Conservation (phyloP, 2,113 vertebrate genomes). For the Upupa epops region DNA sequence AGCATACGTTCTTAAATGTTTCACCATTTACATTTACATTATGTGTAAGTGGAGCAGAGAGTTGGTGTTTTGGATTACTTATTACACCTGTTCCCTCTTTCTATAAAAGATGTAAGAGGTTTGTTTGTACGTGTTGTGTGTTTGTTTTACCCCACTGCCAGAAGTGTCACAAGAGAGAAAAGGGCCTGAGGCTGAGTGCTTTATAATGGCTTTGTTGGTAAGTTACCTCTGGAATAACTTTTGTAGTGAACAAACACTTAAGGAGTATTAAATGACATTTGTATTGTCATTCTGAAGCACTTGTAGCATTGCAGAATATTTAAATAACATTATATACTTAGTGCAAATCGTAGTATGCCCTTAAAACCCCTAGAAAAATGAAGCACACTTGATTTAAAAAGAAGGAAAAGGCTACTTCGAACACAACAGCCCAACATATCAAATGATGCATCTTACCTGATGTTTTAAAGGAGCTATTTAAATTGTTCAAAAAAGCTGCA, state of each 20-base stretch:
- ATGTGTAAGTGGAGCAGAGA: neutral
- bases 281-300: neutral
- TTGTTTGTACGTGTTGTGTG: neutral
- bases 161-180: neutral
- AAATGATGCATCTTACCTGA: neutral
- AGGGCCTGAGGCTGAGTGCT: neutral
- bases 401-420: neutral
- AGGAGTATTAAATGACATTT: neutral
- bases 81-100: neutral
- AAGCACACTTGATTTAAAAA: neutral
- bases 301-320: neutral
- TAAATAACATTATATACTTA: neutral
- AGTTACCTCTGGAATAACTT: neutral
- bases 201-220: neutral
- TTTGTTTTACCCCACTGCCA: neutral
- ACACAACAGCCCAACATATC: neutral
- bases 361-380: neutral
- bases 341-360: neutral
- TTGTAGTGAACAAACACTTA: neutral
- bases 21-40: too few species aligned
- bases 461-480: neutral
- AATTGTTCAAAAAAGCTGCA: neutral
- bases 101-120: neutral
- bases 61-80: neutral
- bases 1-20: accelerated